Conservation (phyloP, 92 coral and sea anemone species). For the Meandrina meandrites region DNA sequence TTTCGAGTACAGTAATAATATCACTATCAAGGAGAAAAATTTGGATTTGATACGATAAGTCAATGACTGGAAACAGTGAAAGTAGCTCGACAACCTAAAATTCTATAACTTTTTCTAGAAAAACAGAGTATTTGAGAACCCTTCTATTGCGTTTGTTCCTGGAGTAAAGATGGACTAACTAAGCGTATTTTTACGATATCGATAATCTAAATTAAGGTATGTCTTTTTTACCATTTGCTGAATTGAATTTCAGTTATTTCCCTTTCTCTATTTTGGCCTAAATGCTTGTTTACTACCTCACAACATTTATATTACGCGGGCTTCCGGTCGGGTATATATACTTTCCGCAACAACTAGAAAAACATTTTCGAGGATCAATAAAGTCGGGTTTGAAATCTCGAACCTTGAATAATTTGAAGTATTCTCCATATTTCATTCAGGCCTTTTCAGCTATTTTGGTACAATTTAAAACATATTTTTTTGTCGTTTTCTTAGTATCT, state of each 20-base stretch:
- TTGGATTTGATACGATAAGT: not conserved
- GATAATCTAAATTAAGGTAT: not conserved
- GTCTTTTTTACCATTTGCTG: not conserved
- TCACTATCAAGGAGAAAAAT: not conserved
- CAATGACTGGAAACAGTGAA: not conserved
- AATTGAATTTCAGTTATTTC: not conserved
- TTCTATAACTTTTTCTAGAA: not conserved
- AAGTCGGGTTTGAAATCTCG: not conserved
- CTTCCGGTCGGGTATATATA: no score
- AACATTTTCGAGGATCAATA: not conserved
- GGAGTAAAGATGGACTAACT: not conserved
- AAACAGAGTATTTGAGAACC: not conserved
- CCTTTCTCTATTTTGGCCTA: not conserved
- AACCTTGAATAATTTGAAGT: not conserved
- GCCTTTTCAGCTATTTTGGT: not conserved
- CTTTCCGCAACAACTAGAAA: not conserved
- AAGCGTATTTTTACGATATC: no score
- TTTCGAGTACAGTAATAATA: not conserved
- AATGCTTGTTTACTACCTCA: no score
- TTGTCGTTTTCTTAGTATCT: constrained; percentile 11
- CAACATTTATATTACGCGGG: not conserved
- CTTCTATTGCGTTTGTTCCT: not conserved
- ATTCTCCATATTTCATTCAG: not conserved
- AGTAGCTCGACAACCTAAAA: not conserved
- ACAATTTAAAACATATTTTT: not conserved